Conservation (phyloP, 2,888 invertebrate genomes). For the Sthenelais limicola region DNA sequence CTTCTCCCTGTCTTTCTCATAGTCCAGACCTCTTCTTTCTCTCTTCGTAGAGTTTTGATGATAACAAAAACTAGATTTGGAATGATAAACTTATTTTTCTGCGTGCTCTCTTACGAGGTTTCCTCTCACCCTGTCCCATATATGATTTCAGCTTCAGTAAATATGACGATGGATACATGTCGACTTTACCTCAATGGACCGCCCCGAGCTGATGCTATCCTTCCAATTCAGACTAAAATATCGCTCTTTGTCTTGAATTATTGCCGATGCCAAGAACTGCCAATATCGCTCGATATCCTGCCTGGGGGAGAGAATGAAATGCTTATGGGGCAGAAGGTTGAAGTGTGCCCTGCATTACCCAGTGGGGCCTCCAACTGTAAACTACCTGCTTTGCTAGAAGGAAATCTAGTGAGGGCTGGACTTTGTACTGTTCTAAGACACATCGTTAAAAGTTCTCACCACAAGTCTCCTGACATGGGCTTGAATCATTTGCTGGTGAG, state of each 20-base stretch:
- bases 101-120: too few species aligned
- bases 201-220: too few species aligned
- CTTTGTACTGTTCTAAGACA: slow-evolving; percentile 60
- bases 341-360: too few species aligned
- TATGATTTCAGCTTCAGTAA: too few species aligned
- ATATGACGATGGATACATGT: too few species aligned
- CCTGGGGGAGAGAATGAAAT: background rate
- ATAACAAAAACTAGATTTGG: too few species aligned
- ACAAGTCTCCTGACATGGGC: slow-evolving; percentile 47
- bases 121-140: too few species aligned
- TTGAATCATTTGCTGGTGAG: slow-evolving; percentile 61
- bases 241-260: slow-evolving; percentile 17
- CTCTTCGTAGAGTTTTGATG: too few species aligned
- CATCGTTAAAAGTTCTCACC: slow-evolving; percentile 56
- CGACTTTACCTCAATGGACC: background rate
- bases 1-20: too few species aligned
- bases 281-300: background rate
- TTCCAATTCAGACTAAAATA: slow-evolving; percentile 8
- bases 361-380: slow-evolving; percentile 10
- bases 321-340: background rate
- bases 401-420: slow-evolving; percentile 58
- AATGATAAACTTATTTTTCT: too few species aligned
- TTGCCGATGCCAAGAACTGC: background rate
- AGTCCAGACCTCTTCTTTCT: too few species aligned
- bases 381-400: slow-evolving; percentile 14